Base-by-base conservation (phyloP, 2,113 vertebrate genomes). In the Oriolus oriolus region DNA sequence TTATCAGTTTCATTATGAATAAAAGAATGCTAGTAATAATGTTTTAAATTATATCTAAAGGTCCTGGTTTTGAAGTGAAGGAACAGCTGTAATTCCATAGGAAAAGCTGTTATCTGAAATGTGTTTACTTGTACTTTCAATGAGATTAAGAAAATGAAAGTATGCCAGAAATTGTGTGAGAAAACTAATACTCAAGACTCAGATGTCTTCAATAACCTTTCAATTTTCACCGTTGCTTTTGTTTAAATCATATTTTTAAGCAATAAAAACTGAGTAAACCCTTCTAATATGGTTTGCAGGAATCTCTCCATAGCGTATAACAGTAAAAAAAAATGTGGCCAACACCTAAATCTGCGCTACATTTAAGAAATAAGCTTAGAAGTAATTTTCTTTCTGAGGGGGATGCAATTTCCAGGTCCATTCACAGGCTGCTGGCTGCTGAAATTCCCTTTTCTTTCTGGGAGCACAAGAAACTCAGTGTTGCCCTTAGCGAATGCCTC, bases 401-500 rank as follows among this genome's bases (percentile, higher is more conserved):
- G 5, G 37, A 27, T 77, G 57, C 30, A 50, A 13, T 77, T 70
- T 63, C 37, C 74, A 84, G 30, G 37, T 28, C 1, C 42, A 22
- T 12, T 45, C 61, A n/a, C 44, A 60, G 61, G 68, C 41, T 84
- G 56, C 64, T 41, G 12, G n/a, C 19, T 24, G 77, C 11, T 76
- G 73, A 52, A 41, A 52, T 77, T 27, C 33, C 56, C 35, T 35
- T 80, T 84, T 23, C 28, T 41, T 45, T 37, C 17, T 47, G 68
- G 30, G 28, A 31, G 23, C 9, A 41, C 15, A 37, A 22, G 56
- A 30, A 63, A 35, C 87, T 24, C 21, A 10, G 33, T 9, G 24
- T 10, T 70, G 26, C 7, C 13, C 45, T 75, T 15, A 18, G 20
- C 0, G 0, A 21, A 4, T 7, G 6, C 5, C 6, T 44, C 41